Evolutionary conservation across 92 coral and sea anemone genomes (phyloP).

Genomic region (Palythoa caribaeorum): DNA sequence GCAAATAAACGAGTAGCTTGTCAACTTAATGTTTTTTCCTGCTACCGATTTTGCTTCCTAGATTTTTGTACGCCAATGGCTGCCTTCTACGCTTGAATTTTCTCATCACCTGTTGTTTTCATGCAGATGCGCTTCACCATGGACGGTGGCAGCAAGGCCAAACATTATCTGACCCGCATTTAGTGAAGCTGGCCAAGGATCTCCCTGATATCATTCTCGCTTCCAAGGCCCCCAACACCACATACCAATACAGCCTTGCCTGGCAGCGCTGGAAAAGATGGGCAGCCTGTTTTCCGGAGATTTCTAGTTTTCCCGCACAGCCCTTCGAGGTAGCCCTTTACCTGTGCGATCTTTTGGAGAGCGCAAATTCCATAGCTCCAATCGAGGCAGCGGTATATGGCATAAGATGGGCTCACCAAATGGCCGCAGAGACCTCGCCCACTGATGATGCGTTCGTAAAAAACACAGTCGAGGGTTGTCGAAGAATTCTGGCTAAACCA

Average conservation of each 20-base stretch:
- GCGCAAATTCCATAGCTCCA: background rate
- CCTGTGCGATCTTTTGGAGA: background rate
- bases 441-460: slow-evolving; percentile 19
- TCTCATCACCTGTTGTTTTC: slow-evolving; percentile 4
- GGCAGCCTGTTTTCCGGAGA: slow-evolving; percentile 21
- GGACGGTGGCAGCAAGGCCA: slow-evolving; percentile 26
- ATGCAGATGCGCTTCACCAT: slow-evolving; percentile 5
- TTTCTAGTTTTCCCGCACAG: background rate
- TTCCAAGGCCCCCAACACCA: slow-evolving; percentile 5
- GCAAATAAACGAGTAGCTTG: slow-evolving; percentile 4
- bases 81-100: slow-evolving; percentile 16
- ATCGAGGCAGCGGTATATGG: slow-evolving; percentile 30
- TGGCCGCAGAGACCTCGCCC: slow-evolving; percentile 10
- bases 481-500: slow-evolving; percentile 39
- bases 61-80: background rate
- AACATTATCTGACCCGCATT: slow-evolving; percentile 3
- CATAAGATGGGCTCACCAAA: slow-evolving; percentile 50
- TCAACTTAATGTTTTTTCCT: background rate
- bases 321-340: slow-evolving; percentile 6
- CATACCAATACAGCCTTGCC: background rate
- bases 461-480: slow-evolving; percentile 44
- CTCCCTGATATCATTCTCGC: slow-evolving; percentile 11
- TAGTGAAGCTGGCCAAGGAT: background rate
- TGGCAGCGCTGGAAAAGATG: slow-evolving; percentile 18
- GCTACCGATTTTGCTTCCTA: background rate